A percentile compares a stretch with the other conserved stretches of the same genome.
phyloP scores from a whole-genome alignment of 2,888 invertebrate species.

The Dasysyrphus albostriatus region DNA sequence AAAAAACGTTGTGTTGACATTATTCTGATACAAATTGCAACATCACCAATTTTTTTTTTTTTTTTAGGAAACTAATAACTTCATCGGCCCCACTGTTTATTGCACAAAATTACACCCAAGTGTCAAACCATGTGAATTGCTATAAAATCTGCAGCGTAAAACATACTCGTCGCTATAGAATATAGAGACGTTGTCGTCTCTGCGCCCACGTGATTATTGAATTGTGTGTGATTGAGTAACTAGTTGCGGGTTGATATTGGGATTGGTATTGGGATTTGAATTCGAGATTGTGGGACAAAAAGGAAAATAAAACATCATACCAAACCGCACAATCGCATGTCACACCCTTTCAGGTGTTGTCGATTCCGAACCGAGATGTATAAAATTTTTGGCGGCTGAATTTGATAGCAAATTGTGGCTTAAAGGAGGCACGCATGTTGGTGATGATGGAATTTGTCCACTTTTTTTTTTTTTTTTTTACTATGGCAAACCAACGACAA shows the following conservation, averaged over 20 bases:
- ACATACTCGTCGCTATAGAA: too few species aligned
- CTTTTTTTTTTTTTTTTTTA: background rate
- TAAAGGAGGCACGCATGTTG: constrained; percentile 34
- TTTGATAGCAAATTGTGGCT: constrained; percentile 34
- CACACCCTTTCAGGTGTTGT: constrained; percentile 60
- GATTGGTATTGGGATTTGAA: background rate
- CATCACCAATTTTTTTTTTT: too few species aligned
- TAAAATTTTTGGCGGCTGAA: constrained; percentile 2
- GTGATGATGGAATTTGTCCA: constrained; percentile 21
- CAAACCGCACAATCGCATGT: constrained; percentile 54
- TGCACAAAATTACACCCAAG: constrained; percentile 21
- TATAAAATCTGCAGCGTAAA: background rate
- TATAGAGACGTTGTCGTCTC: constrained; percentile 13
- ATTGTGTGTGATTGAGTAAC: constrained; percentile 55
- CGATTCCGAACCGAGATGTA: background rate
- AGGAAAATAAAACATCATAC: background rate
- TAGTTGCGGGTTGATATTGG: background rate
- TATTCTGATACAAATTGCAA: too few species aligned
- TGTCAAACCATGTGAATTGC: constrained; percentile 18
- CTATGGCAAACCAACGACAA: constrained; percentile 2
- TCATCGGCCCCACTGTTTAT: background rate
- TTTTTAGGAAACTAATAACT: too few species aligned
- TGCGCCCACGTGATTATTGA: constrained; percentile 65
- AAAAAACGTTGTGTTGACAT: too few species aligned
- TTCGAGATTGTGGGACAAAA: constrained; percentile 7